Evolutionary conservation across 2,888 invertebrate genomes (phyloP).

Genomic region (Trachelus iudaicus): DNA sequence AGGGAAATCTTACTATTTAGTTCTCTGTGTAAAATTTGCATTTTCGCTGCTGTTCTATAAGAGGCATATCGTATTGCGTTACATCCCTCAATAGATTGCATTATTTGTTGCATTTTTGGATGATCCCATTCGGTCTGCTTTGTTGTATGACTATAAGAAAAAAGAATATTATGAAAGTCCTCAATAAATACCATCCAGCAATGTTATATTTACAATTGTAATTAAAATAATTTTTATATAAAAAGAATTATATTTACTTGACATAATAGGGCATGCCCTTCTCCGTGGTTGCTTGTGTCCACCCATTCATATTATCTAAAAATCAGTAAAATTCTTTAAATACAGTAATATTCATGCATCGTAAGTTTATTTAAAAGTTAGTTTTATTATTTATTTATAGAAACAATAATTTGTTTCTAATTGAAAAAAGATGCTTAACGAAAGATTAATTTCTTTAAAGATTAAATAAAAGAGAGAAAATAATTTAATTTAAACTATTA

Average conservation of each 20-base stretch:
- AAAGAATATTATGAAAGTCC: slow-evolving; percentile 10
- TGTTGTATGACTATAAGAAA: slow-evolving; percentile 67
- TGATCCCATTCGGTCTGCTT: slow-evolving; percentile 71
- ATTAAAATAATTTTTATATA: background rate
- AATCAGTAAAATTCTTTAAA: background rate
- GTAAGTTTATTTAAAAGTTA: background rate
- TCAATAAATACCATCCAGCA: background rate
- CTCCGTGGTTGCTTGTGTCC: slow-evolving; percentile 73
- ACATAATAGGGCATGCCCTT: slow-evolving; percentile 72
- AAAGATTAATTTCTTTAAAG: background rate
- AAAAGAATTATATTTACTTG: slow-evolving; percentile 64
- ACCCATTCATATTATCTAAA: slow-evolving; percentile 43
- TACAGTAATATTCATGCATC: background rate
- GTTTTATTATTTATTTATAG: background rate
- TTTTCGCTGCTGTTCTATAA: slow-evolving; percentile 82
- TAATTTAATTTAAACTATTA: background rate
- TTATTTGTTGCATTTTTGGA: slow-evolving; percentile 71
- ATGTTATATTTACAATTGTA: background rate
- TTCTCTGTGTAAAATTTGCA: slow-evolving; percentile 72
- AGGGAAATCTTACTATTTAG: slow-evolving; percentile 71
- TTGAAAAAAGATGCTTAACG: background rate
- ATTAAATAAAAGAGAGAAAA: too few species aligned
- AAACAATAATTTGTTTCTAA: background rate
- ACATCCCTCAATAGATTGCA: slow-evolving; percentile 72
- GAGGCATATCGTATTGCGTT: slow-evolving; percentile 80